phyloP scores from a whole-genome alignment of 1,140 invertebrate species.

The Euwallacea fornicatus region DNA sequence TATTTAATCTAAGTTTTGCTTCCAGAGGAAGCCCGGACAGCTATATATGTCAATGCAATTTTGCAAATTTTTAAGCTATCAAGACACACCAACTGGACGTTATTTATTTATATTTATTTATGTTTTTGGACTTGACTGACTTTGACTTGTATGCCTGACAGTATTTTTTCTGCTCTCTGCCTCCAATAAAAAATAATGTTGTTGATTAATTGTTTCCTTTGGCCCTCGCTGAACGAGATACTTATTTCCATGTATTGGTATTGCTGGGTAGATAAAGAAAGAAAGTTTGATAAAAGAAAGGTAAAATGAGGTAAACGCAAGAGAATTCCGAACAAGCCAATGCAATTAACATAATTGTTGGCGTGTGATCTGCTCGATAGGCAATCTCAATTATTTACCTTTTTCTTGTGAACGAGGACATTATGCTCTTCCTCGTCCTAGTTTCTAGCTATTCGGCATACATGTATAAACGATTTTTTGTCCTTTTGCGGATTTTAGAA shows the following conservation, averaged over 20 bases:
- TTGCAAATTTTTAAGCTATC: too few species aligned
- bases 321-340: constrained; percentile 27
- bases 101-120: not conserved
- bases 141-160: constrained; percentile 8
- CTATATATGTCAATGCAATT: too few species aligned
- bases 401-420: constrained; percentile 30
- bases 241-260: not conserved
- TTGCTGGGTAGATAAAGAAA: not conserved
- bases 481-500: not conserved
- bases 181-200: constrained; percentile 12
- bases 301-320: not conserved
- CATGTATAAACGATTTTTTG: not conserved
- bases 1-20: too few species aligned
- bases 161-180: constrained; percentile 1
- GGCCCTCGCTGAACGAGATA: not conserved
- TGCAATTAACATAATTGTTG: constrained; percentile 32
- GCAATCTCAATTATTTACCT: constrained; percentile 25
- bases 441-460: constrained; percentile 1
- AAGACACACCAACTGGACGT: too few species aligned
- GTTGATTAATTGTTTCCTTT: not conserved
- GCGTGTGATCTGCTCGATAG: constrained; percentile 28
- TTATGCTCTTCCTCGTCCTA: constrained; percentile 15
- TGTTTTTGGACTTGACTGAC: not conserved
- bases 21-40: too few species aligned
- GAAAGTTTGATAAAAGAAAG: not conserved